Percentiles rank a stretch among this genome's conserved stretches.
Conservation (phyloP, 2,888 invertebrate species). For the Eupithecia subumbrata region DNA sequence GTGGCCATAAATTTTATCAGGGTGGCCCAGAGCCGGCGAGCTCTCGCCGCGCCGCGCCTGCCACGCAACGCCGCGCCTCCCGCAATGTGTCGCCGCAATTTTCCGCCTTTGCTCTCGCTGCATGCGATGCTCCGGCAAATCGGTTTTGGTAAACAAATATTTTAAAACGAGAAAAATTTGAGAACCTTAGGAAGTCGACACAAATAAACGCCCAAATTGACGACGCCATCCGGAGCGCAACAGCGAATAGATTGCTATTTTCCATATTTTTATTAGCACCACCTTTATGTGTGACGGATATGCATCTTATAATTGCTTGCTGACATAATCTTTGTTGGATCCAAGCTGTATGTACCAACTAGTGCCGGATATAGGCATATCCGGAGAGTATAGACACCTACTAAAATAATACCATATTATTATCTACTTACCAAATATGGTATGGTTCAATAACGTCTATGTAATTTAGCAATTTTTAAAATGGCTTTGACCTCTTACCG, state of each 20-base stretch:
- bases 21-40: constrained; percentile 68
- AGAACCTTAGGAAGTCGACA: background rate
- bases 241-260: background rate
- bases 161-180: background rate
- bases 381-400: no score
- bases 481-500: background rate
- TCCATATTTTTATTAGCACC: background rate
- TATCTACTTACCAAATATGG: background rate
- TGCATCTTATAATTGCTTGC: background rate
- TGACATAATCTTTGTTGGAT: background rate
- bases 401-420: no score
- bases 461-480: background rate
- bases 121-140: constrained; percentile 72
- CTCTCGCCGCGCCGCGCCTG: constrained; percentile 51
- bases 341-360: background rate
- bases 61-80: constrained; percentile 48
- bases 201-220: background rate
- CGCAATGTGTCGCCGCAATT: constrained; percentile 72
- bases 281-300: background rate
- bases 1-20: constrained; percentile 85
- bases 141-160: constrained; percentile 62
- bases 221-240: background rate
- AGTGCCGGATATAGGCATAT: no score
- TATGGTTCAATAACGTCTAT: background rate
- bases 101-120: constrained; percentile 72